phyloP scores from a whole-genome alignment of 2,113 vertebrate genomes.

The Ailuropoda melanoleuca region DNA sequence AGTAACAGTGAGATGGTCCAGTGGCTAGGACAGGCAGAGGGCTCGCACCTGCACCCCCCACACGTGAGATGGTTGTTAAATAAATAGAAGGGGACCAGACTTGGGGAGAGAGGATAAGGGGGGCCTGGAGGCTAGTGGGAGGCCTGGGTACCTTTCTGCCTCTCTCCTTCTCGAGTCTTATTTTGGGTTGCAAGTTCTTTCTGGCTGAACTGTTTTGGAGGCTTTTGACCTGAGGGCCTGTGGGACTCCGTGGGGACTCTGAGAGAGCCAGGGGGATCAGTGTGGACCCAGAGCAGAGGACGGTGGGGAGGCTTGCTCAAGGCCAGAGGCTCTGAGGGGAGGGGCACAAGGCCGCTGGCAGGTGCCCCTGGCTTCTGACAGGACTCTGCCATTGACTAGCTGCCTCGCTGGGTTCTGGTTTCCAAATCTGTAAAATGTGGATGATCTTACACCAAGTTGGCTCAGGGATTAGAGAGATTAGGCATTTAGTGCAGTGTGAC shows the following conservation, averaged over 20 bases:
- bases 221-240: not conserved
- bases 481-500: too few species aligned
- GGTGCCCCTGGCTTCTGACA: not conserved
- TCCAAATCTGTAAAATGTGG: not conserved
- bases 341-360: accelerated
- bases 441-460: not conserved
- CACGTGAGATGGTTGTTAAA: not conserved
- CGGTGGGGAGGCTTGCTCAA: not conserved
- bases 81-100: not conserved
- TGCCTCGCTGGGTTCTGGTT: not conserved
- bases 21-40: not conserved
- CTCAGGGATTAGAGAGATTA: too few species aligned
- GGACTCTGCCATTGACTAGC: not conserved
- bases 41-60: too few species aligned
- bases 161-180: not conserved
- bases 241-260: not conserved
- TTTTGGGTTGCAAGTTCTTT: not conserved
- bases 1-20: not conserved
- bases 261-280: not conserved
- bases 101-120: not conserved
- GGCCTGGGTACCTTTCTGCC: not conserved
- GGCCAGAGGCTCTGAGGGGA: not conserved
- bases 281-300: not conserved
- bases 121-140: accelerated
- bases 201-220: not conserved